Evolutionary conservation across 2,888 invertebrate species (phyloP), one percentile per base, ranked within the genome.

Genomic region (Temnothorax ravouxi): DNA sequence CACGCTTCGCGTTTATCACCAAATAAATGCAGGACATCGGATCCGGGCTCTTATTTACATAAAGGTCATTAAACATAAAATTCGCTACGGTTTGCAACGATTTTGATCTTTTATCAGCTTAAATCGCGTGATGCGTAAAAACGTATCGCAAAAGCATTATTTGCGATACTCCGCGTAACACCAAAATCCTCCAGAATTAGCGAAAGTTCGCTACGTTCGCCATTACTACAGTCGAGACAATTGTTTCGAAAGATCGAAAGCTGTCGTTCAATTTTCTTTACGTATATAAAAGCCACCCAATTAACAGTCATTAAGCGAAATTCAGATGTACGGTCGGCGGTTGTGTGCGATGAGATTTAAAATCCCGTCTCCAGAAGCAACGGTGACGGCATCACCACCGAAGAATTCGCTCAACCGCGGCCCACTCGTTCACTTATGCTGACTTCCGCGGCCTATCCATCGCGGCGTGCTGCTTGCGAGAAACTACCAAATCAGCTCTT

Each of bases 381-480:
- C 47, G 34, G 47, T 81, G 86, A 86, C 84, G 52, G 74, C 88
- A 88, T 87, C 87, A 84, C 87, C 85, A 69, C 61, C 82, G 75
- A 90, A 88, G 90, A 91, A 91, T 91, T 90, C 83, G 84, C 83
- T 87, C 80, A 59, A 83, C 84, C 84, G 72, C 88, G 54, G 85
- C 91, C 91, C 89, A 91, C 91, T 87, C 91, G 86, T 85, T 67
- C 86, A 86, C 84, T 89, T 85, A 86, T 59, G 66, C 29, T 66
- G 81, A 84, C 77, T 83, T n/a, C n/a, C n/a, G n/a, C n/a, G n/a
- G n/a, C n/a, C n/a, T 87, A 82, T 85, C 84, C 88, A 85, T 69
- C 84, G 79, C 6, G 34, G 67, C 87, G 44, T 72, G 80, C 66
- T 69, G 67, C 52, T 79, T 38, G 66, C 74, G 69, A 77, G 84